A percentile compares a stretch with the other conserved stretches of the same genome.
Conservation (phyloP, 2,113 vertebrate genomes). For the Colistium nudipinnis region DNA sequence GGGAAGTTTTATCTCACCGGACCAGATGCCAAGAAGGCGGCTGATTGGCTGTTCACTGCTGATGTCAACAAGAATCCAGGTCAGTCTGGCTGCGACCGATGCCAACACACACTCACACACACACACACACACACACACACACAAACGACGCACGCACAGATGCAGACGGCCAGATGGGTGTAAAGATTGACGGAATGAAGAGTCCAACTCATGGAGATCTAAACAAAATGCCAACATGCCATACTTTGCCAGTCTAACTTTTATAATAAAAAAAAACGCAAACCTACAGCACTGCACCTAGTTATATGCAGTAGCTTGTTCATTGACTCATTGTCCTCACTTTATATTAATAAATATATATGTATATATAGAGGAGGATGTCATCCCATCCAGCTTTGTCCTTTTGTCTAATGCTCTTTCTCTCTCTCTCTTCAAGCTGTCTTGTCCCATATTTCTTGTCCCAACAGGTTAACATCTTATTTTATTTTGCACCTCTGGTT, state of each 20-base stretch:
- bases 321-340: background rate
- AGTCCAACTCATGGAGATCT: constrained; percentile 8
- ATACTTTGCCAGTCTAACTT: no score
- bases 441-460: background rate
- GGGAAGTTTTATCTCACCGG: constrained; percentile 97
- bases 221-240: constrained; percentile 26
- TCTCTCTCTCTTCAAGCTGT: no score
- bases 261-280: background rate
- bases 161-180: constrained; percentile 21
- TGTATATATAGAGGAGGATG: no score
- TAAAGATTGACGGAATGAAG: constrained; percentile 38
- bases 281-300: no score
- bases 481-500: background rate
- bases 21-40: constrained; percentile 88
- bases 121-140: background rate
- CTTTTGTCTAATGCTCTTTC: no score
- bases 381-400: no score
- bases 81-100: constrained; percentile 59
- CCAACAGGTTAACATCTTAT: background rate
- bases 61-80: constrained; percentile 91
- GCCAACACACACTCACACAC: constrained; percentile 6
- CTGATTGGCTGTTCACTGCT: constrained; percentile 94
- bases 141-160: background rate
- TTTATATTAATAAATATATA: no score
- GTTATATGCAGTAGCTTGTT: background rate